Evolutionary conservation across 2,113 vertebrate genomes (phyloP), one percentile per base, ranked within the genome.

Genomic region (Micromys minutus): DNA sequence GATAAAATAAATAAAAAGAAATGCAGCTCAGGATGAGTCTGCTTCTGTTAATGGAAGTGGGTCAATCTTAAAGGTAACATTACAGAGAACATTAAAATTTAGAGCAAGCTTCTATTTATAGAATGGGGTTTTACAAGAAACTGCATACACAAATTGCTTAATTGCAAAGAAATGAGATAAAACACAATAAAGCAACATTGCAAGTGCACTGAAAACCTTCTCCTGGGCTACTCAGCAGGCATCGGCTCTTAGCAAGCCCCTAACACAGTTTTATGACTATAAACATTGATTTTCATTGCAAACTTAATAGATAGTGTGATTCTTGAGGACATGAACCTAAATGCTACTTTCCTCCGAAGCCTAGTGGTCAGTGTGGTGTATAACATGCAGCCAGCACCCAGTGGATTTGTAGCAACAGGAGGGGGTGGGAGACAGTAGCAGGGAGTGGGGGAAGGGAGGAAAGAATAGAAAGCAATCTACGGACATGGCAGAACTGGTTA

Each of bases 171-270:
- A 80, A 85, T 75, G 69, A 91, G 93, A 85, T 42, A 55, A 91
- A 95, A 91, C 83, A 85, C 42, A 97, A 84, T 96, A 90, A 96
- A 93, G 71, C 55, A 97, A 75, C 50, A 52, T 87, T 87, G 45
- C 17, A 63, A n/a, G n/a, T 65, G 84, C 52, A 85, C 45, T 34
- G 45, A 91, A 90, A 85, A 31, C 83, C 87, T 67, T 74, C 84
- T 42, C 72, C 36, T 45, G 86, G 86, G 92, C 93, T 81, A 95
- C 90, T 85, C 86, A 84, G 92, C 71, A 89, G 86, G 74, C 71
- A 17, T 17, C 67, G 67, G 21, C 57, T 96, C 94, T 92, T 80
- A 84, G 91, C 36, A 65, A 85, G 67, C 36, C 71, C 39, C 57
- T 34, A 42, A 61, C 42, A 69, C 45, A 47, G 26, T 71, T 93